These are phyloP conservation scores for Drosophila pachea DNA, from an alignment of 1,140 invertebrate genomes.

Conservation along the genomic window DNA sequence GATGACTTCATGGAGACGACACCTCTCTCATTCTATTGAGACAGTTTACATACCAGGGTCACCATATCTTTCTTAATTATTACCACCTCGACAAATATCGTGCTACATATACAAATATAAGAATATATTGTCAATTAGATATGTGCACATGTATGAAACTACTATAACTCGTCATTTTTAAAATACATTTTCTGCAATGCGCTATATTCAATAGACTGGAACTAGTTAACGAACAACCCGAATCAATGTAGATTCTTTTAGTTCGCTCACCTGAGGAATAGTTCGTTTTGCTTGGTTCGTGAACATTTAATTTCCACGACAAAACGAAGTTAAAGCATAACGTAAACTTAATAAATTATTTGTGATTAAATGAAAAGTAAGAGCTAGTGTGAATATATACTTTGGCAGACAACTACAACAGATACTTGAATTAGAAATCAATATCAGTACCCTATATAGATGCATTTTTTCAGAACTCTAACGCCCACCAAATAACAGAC, in stretches of 20 bases:
- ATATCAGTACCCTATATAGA: neutral
- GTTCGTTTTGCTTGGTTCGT: slow-evolving; percentile 32
- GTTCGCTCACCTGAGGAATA: slow-evolving; percentile 8
- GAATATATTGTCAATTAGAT: neutral
- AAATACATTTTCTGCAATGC: too few relatives aligned
- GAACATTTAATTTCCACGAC: slow-evolving; percentile 44
- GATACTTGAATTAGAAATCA: slow-evolving; percentile 17
- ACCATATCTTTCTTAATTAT: neutral
- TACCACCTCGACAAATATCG: neutral
- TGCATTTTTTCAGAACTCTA: slow-evolving; percentile 26
- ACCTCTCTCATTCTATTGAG: neutral
- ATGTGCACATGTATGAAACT: neutral
- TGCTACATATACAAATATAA: neutral
- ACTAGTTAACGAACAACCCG: neutral
- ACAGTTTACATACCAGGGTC: neutral
- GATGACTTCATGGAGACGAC: neutral
- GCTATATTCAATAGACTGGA: slow-evolving; percentile 2
- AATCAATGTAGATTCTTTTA: slow-evolving; percentile 1
- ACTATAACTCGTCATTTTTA: neutral
- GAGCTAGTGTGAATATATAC: slow-evolving; percentile 7
- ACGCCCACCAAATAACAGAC: slow-evolving; percentile 36
- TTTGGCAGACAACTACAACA: neutral
- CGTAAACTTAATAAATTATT: slow-evolving; percentile 57
- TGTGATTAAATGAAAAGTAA: slow-evolving; percentile 68
- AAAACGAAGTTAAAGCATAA: slow-evolving; percentile 48